Evolutionary conservation across 2,888 invertebrate genomes (phyloP), one percentile per base, ranked within the genome.

Genomic region (Dione juno): DNA sequence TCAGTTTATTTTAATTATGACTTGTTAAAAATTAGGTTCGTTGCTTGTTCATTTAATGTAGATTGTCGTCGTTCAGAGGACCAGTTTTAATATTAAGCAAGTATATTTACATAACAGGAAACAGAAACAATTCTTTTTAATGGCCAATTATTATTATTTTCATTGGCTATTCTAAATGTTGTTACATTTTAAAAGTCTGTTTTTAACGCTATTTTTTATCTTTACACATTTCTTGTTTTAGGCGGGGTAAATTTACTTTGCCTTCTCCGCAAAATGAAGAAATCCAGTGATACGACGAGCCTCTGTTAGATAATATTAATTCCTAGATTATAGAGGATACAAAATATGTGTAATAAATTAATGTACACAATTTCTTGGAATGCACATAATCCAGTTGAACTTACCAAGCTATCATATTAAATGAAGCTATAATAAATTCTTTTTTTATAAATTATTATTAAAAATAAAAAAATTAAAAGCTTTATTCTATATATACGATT

Each of bases 81-180:
- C 75, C 69, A 50, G 75, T 73, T 75, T 75, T 43, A 57, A 68
- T 68, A 72, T 68, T 69, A 72, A 69, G 66, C 68, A 68, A 2
- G 14, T 19, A 14, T 63, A 70, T 72, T 72, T 67, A 69, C 70
- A 65, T 64, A 73, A 73, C 74, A 73, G 63, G 74, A 74, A 74
- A 66, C 69, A 53, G 66, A 72, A 74, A 75, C 74, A 43, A 65
- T 72, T 74, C 50, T 69, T 63, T 66, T 73, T 70, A 69, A 72
- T 45, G 63, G 57, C 50, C 70, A 73, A 71, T 76, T 74, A 69
- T 66, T 40, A 40, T 58, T 59, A 63, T 71, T 74, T 69, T 71
- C 67, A 67, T 68, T 65, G 48, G 2, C 16, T 48, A 16, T n/a
- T 9, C 48, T 2, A 48, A 48, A 16, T 9, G 43, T 61, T 66